A percentile compares a stretch with the other conserved stretches of the same genome.
These are phyloP conservation scores for Enteromius trimaculatus DNA, from an alignment of 2,797 vertebrate genomes.

Conservation along the genomic window DNA sequence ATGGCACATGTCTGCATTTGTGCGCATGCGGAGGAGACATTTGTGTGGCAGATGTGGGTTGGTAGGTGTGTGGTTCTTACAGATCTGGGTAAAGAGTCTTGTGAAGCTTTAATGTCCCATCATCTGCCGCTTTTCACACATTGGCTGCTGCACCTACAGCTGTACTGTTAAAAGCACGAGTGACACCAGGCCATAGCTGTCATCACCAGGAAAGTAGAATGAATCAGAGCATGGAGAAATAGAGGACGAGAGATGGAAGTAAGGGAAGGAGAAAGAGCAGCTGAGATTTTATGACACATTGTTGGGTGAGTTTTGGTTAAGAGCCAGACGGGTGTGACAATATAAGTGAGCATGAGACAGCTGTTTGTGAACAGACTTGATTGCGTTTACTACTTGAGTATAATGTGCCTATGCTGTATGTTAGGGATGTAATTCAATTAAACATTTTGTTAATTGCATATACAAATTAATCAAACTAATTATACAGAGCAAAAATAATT, in stretches of 20 bases:
- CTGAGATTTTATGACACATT: constrained; percentile 19
- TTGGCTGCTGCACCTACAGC: constrained; percentile 39
- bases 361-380: constrained; percentile 26
- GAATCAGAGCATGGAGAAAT: constrained; percentile 45
- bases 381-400: neutral
- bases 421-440: neutral
- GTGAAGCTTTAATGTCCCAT: constrained; percentile 65
- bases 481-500: neutral
- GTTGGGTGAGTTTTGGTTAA: constrained; percentile 23
- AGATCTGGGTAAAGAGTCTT: constrained; percentile 48
- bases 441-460: neutral
- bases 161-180: constrained; percentile 53
- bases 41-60: neutral
- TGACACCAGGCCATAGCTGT: constrained; percentile 50
- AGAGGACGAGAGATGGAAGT: neutral
- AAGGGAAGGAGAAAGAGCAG: constrained; percentile 23
- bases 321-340: constrained; percentile 21
- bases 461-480: neutral
- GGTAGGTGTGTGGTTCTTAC: constrained; percentile 30
- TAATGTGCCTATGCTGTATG: neutral
- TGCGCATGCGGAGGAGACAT: neutral
- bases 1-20: neutral
- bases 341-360: neutral
- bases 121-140: constrained; percentile 60
- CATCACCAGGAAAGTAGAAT: constrained; percentile 45